Base-by-base conservation (phyloP, 1,140 invertebrate genomes). In the Maniola jurtina region DNA sequence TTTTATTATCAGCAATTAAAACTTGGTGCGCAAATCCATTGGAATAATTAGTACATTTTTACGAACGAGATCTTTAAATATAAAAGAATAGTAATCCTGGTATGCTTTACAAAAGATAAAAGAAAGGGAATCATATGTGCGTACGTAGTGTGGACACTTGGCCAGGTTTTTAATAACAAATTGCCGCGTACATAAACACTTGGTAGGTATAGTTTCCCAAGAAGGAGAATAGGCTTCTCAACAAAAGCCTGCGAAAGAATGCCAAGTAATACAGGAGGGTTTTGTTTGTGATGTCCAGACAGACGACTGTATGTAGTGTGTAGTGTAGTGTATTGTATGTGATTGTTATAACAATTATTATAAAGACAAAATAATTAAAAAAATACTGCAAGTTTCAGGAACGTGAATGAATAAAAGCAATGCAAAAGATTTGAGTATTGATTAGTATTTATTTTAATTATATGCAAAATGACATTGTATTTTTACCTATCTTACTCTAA, bases 231-330 rank as follows among this genome's bases (percentile, higher is more conserved):
- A 14, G 55, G 55, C 36, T 34, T n/a, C 36, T 15, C 50, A 68
- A 68, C 66, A 68, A 68, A 61, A 48, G 66, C 14, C 60, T 55
- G 57, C 63, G 60, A 68, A 64, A 68, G 66, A 68, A 68, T 65
- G 55, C 57, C 56, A 25, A 64, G 56, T 60, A 68, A 64, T 68
- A 59, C 61, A 52, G 36, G 45, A 52, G 56, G 48, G 66, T 64
- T 63, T 68, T 68, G 66, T 64, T 68, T 64, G 61, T 8, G 54
- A 64, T 38, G 55, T 67, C 61, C 66, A 64, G 66, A 68, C 66
- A 50, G 47, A 60, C 42, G 55, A 33, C 33, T 34, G 9, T 55
- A 55, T 25, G 25, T 55, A 1, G 8, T 25, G 47, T 60, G 47
- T 50, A 25, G 25, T 25, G 25, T 25, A 25, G 13, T 14, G n/a